A percentile compares a stretch with the other conserved stretches of the same genome.
phyloP scores from a whole-genome alignment of 2,888 invertebrate species.

The Meteorus cinctellus region DNA sequence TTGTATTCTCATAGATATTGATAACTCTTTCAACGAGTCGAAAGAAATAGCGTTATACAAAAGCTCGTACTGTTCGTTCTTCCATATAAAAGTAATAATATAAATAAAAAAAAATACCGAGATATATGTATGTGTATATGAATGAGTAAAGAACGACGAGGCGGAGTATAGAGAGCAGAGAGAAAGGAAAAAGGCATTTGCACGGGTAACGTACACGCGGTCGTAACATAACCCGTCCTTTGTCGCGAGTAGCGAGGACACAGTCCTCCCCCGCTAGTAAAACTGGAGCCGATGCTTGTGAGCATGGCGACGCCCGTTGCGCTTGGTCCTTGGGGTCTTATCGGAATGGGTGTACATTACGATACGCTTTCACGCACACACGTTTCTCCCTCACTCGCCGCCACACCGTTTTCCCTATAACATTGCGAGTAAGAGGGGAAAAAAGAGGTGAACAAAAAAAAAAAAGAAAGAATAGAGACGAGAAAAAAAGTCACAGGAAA shows the following conservation, averaged over 20 bases:
- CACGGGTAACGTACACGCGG: constrained; percentile 53
- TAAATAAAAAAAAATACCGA: constrained; percentile 33
- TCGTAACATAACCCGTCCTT: constrained; percentile 64
- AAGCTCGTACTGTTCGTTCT: constrained; percentile 32
- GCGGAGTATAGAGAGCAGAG: constrained; percentile 23
- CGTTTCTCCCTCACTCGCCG: constrained; percentile 27
- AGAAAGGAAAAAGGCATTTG: constrained; percentile 53
- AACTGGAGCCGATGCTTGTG: constrained; percentile 23
- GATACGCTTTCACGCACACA: constrained; percentile 53
- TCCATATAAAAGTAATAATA: constrained; percentile 32
- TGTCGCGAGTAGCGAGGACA: constrained; percentile 52
- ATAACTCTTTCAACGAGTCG: constrained; percentile 29
- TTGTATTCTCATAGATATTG: constrained; percentile 34
- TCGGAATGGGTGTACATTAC: constrained; percentile 62
- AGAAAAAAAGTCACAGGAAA: constrained; percentile 22
- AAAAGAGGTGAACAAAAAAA: not conserved
- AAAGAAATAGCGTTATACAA: constrained; percentile 17
- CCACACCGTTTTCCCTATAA: constrained; percentile 14
- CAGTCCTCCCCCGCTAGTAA: constrained; percentile 31
- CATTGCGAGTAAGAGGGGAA: not conserved
- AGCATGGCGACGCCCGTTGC: constrained; percentile 27
- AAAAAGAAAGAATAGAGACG: not conserved
- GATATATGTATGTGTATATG: constrained; percentile 10
- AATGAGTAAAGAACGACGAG: constrained; percentile 27
- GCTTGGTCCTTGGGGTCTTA: constrained; percentile 55